Base-by-base conservation (phyloP, 2,888 invertebrate genomes). In the Euproctis similis region DNA sequence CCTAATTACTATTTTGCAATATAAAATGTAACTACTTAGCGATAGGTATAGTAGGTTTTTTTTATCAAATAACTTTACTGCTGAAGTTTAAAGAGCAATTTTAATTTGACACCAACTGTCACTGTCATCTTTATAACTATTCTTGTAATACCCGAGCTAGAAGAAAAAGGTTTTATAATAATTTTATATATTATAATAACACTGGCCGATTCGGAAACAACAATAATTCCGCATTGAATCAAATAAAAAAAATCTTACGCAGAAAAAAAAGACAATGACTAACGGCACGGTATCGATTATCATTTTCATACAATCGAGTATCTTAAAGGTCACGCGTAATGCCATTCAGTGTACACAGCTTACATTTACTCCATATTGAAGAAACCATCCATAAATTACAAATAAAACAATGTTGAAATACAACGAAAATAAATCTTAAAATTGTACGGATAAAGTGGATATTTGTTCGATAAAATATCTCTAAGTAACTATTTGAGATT, bases 271-370 rank as follows among this genome's bases (percentile, higher is more conserved):
- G 68, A 57, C 54, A 55, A 62, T 50, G 53, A 46, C 48, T 67
- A 70, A 69, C 71, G 73, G 69, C 62, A 59, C 71, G 53, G 55
- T 62, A 76, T 76, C 74, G 70, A 78, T 78, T 76, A 80, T 76
- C 71, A 75, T 76, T 80, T 78, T 77, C 72, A 74, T 74, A 78
- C 76, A 77, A 81, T 78, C 67, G 63, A 49, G 58, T 53, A 70
- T 69, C 67, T 65, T n/a, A 78, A 82, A 81, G 81, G 81, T 81
- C 80, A 82, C 74, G 77, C 72, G 73, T 75, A 78, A 77, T 72
- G 62, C 75, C 59, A 81, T 81, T 78, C 74, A 78, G 49, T 46
- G 55, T 61, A 63, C 58, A 59, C 57, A 54, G 48, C 55, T 57
- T 56, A 57, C 55, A 64, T 58, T n/a, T 63, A 66, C 59, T 71